A percentile compares a stretch with the other conserved stretches of the same genome.
Conservation (phyloP, 1,140 invertebrate species). For the Caenorhabditis brenneri region DNA sequence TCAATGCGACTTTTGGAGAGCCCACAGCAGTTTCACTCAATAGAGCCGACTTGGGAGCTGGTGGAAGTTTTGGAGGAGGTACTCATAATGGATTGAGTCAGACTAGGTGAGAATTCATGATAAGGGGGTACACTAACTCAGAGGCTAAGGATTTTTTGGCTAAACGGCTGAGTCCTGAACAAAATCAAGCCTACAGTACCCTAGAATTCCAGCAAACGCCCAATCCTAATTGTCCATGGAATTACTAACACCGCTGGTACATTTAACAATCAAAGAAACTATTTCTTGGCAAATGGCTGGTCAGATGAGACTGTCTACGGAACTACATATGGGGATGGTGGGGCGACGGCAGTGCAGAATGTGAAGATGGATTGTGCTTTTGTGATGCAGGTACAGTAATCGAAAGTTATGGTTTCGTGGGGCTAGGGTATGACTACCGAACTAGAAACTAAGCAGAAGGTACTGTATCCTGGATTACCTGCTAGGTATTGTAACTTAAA, state of each 20-base stretch:
- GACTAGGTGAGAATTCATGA: not conserved
- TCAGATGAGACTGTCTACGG: not conserved
- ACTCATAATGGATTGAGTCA: not conserved
- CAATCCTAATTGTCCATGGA: not conserved
- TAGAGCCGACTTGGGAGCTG: not conserved
- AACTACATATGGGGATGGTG: not conserved
- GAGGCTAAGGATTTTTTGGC: too few species aligned
- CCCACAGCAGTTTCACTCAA: not conserved
- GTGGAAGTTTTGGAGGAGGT: constrained; percentile 2
- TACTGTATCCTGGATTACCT: too few species aligned
- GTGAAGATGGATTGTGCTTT: not conserved
- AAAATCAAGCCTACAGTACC: not conserved
- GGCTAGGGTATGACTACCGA: too few species aligned
- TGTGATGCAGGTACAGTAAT: not conserved
- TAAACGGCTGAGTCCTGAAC: too few species aligned
- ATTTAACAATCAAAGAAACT: not conserved
- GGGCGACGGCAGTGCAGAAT: not conserved
- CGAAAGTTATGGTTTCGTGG: too few species aligned
- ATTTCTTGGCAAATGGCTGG: not conserved
- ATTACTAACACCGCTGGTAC: not conserved
- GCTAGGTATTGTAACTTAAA: too few species aligned
- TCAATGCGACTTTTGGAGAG: not conserved
- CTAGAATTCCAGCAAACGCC: not conserved
- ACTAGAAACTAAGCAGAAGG: too few species aligned
- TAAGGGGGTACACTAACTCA: not conserved